These are phyloP conservation scores for Zosterops japonicus DNA, from an alignment of 2,113 vertebrate genomes.

Conservation along the genomic window DNA sequence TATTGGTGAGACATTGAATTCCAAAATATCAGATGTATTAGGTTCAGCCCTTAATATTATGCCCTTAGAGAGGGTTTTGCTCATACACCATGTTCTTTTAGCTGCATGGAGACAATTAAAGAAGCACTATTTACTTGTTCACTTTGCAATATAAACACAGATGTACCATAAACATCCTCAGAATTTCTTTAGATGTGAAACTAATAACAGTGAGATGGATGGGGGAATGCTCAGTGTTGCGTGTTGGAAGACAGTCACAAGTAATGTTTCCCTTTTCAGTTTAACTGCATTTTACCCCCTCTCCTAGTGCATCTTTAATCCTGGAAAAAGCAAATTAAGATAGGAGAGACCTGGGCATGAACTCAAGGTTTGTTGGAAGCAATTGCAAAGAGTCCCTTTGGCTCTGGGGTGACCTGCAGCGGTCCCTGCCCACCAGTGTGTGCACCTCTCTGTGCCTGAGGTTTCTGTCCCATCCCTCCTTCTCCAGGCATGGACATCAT, in stretches of 20 bases:
- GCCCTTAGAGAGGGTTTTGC: not conserved
- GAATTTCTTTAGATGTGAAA: not conserved
- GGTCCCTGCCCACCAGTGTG: rapidly evolving
- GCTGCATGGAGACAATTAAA: not conserved
- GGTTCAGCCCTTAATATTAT: not conserved
- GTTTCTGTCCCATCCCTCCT: not conserved
- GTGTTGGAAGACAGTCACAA: not conserved
- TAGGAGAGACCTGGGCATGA: not conserved
- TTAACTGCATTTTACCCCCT: not conserved
- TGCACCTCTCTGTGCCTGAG: rapidly evolving
- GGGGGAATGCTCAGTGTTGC: not conserved
- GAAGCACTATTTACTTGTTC: not conserved
- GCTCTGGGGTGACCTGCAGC: not conserved
- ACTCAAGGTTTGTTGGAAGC: not conserved
- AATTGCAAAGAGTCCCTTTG: not conserved
- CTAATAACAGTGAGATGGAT: not conserved
- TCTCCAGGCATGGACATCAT: not conserved
- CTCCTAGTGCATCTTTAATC: not conserved
- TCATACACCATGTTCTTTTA: not conserved
- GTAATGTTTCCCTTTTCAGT: not conserved
- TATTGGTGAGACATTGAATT: not conserved
- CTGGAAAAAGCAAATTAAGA: not conserved
- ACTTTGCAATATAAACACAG: not conserved
- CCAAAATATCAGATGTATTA: not conserved
- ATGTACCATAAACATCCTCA: not conserved